A percentile compares a stretch with the other conserved stretches of the same genome.
Conservation (phyloP, 1,140 invertebrate species). For the Meteorus sp. region DNA sequence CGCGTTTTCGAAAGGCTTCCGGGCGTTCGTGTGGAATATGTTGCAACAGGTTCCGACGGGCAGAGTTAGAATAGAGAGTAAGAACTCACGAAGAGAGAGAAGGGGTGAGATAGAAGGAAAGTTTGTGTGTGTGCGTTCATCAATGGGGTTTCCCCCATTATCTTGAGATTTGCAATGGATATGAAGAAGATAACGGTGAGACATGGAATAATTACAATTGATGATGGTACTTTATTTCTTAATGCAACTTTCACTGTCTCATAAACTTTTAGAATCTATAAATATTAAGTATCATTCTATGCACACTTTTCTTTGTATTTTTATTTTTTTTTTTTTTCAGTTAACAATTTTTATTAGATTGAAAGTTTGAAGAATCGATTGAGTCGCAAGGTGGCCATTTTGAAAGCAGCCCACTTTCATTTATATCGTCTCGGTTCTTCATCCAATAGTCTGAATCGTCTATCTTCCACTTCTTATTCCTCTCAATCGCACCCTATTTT, state of each 20-base stretch:
- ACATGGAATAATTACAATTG: too few species aligned
- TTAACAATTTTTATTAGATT: conserved; percentile 1
- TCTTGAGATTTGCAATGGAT: not conserved
- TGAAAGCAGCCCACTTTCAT: conserved; percentile 3
- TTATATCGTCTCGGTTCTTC: not conserved
- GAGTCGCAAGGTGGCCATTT: not conserved
- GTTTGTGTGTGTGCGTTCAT: too few species aligned
- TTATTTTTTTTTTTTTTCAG: not conserved
- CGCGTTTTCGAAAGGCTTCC: too few species aligned
- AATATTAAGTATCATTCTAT: not conserved
- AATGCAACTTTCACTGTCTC: too few species aligned
- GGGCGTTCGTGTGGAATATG: not conserved
- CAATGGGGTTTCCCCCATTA: too few species aligned
- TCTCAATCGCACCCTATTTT: not conserved
- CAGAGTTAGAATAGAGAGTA: too few species aligned
- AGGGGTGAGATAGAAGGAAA: too few species aligned
- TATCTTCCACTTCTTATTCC: not conserved
- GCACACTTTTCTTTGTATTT: not conserved
- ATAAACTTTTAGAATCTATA: not conserved
- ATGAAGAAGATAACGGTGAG: too few species aligned
- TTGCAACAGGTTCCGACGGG: conserved; percentile 29
- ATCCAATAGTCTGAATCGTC: not conserved
- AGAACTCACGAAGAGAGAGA: too few species aligned
- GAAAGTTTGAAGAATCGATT: conserved; percentile 4
- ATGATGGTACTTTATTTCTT: too few species aligned